phyloP scores from a whole-genome alignment of 2,113 vertebrate genomes.

The Channa maculata region DNA sequence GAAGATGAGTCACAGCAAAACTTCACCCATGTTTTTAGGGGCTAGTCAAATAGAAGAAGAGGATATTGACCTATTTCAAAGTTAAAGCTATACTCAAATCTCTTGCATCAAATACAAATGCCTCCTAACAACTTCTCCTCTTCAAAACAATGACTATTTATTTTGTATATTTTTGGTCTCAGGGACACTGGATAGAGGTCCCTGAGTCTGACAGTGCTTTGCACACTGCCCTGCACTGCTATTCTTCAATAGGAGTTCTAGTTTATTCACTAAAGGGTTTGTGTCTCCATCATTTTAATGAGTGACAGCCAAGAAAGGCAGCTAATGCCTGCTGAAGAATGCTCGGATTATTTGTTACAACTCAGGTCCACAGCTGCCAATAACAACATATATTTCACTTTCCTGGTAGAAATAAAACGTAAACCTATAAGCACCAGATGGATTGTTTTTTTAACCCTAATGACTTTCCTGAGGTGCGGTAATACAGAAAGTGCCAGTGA shows the following conservation, averaged over 20 bases:
- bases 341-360: slow-evolving; percentile 32
- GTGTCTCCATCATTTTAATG: slow-evolving; percentile 49
- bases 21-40: no score
- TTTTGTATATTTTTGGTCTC: neutral
- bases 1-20: no score
- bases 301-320: slow-evolving; percentile 40
- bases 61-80: no score
- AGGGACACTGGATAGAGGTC: neutral
- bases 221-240: slow-evolving; percentile 1
- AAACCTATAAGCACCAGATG: neutral
- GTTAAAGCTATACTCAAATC: no score
- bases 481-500: slow-evolving; percentile 3
- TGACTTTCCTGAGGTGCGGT: slow-evolving; percentile 9
- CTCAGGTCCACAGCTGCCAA: slow-evolving; percentile 20
- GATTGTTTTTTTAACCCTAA: slow-evolving; percentile 21
- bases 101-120: no score
- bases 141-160: no score
- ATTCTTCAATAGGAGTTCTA: slow-evolving; percentile 37
- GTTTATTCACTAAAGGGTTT: slow-evolving; percentile 45
- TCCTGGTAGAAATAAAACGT: neutral
- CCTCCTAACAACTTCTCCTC: no score
- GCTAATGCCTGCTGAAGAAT: slow-evolving; percentile 36
- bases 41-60: no score
- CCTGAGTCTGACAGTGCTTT: slow-evolving; percentile 11
- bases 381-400: slow-evolving; percentile 11